phyloP scores from a whole-genome alignment of 64 coral and sea anemone species.

The Stichodactyla mertensii region DNA sequence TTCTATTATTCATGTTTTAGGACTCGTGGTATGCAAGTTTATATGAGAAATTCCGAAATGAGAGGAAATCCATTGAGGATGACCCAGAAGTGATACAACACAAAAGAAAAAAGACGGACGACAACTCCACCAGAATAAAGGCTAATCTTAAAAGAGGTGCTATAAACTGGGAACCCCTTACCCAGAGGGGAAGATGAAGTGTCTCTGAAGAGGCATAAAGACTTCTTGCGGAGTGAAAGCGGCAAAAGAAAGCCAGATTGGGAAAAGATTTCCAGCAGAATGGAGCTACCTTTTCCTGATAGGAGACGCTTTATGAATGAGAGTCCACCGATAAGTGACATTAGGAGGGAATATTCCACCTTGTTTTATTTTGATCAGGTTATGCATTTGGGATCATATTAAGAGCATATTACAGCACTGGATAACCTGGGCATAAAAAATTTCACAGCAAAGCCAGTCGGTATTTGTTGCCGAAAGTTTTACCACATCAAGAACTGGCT shows the following conservation, averaged over 20 bases:
- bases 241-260: neutral
- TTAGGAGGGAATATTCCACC: constrained; percentile 25
- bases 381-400: neutral
- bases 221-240: constrained; percentile 12
- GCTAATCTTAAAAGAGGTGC: constrained; percentile 22
- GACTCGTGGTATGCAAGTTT: constrained; percentile 17
- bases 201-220: constrained; percentile 23
- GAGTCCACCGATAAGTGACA: neutral
- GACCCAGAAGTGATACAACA: constrained; percentile 6
- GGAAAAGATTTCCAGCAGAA: constrained; percentile 1
- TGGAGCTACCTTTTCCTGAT: constrained; percentile 21
- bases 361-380: constrained; percentile 45
- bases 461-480: no score
- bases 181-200: constrained; percentile 50
- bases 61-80: neutral
- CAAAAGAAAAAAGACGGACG: constrained; percentile 13
- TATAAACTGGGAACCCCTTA: constrained; percentile 44
- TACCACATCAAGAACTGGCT: no score
- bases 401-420: no score
- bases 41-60: constrained; percentile 26
- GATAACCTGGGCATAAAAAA: no score
- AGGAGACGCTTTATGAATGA: constrained; percentile 22
- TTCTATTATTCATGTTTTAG: neutral
- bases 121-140: neutral
- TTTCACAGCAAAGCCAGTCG: no score